These are phyloP conservation scores for Gari tellinella DNA, from an alignment of 2,888 invertebrate genomes.

Conservation along the genomic window DNA sequence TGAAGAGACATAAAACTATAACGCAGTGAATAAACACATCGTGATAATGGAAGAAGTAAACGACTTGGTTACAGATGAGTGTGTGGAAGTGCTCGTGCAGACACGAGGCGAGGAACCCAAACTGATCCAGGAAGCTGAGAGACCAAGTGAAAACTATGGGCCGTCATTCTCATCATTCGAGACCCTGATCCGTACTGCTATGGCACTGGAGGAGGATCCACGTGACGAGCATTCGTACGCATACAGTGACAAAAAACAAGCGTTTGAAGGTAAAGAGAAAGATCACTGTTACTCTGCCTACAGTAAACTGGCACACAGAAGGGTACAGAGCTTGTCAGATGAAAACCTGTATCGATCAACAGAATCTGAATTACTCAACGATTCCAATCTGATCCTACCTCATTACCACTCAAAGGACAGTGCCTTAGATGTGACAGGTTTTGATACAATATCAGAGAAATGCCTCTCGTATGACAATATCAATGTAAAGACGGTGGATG, in stretches of 20 bases:
- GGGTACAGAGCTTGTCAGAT: constrained; percentile 38
- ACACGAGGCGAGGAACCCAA: constrained; percentile 22
- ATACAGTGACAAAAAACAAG: constrained; percentile 25
- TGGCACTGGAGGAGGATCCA: constrained; percentile 31
- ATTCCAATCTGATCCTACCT: constrained; percentile 28
- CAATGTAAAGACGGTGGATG: constrained; percentile 52
- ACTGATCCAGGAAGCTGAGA: background rate
- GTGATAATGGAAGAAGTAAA: constrained; percentile 11
- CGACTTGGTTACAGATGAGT: constrained; percentile 16
- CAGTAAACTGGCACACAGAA: constrained; percentile 17
- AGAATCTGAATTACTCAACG: background rate
- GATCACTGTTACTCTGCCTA: constrained; percentile 45
- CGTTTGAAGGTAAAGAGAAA: constrained; percentile 35
- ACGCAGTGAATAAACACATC: no score
- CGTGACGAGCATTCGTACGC: constrained; percentile 54
- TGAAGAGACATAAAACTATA: no score
- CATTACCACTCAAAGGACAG: constrained; percentile 57
- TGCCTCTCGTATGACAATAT: constrained; percentile 53
- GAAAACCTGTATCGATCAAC: constrained; percentile 11
- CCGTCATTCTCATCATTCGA: constrained; percentile 33
- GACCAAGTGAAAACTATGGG: background rate
- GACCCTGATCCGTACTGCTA: constrained; percentile 28
- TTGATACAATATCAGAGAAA: constrained; percentile 53
- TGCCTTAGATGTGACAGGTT: constrained; percentile 59
- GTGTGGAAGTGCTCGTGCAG: constrained; percentile 31